phyloP scores from a whole-genome alignment of 2,797 vertebrate species.

The Ptychobarbus kaznakovi region DNA sequence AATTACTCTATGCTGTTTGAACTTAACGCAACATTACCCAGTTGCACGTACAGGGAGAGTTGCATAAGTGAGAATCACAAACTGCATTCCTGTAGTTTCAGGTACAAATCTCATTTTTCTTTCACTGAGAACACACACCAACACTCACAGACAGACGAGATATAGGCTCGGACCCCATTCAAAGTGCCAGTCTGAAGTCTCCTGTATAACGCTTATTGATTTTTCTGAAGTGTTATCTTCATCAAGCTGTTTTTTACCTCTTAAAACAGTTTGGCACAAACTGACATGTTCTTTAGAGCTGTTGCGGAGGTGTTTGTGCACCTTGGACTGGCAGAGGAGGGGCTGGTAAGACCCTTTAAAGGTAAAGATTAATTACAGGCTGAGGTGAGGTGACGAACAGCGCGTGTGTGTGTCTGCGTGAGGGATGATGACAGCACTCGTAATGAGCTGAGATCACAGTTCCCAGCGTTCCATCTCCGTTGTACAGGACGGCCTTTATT shows the following conservation, averaged over 20 bases:
- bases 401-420: slow-evolving; percentile 47
- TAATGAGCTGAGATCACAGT: slow-evolving; percentile 71
- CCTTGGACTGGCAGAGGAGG: slow-evolving; percentile 3
- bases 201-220: not conserved
- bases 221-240: slow-evolving; percentile 23
- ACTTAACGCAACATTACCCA: slow-evolving; percentile 48
- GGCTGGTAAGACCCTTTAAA: slow-evolving; percentile 41
- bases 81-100: slow-evolving; percentile 57
- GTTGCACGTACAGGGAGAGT: not conserved
- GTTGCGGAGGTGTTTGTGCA: slow-evolving; percentile 62
- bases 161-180: not conserved
- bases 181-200: slow-evolving; percentile 10
- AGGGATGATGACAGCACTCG: slow-evolving; percentile 62
- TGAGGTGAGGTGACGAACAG: slow-evolving; percentile 43
- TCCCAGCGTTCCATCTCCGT: slow-evolving; percentile 33
- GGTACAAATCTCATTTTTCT: slow-evolving; percentile 55
- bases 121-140: slow-evolving; percentile 53
- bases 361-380: slow-evolving; percentile 71
- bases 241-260: slow-evolving; percentile 32
- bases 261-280: slow-evolving; percentile 18
- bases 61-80: slow-evolving; percentile 57
- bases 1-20: slow-evolving; percentile 66
- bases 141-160: slow-evolving; percentile 18
- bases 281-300: slow-evolving; percentile 49
- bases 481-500: slow-evolving; percentile 60